Evolutionary conservation across 2,113 vertebrate genomes (phyloP).

Genomic region (Falcunculus frontatus): DNA sequence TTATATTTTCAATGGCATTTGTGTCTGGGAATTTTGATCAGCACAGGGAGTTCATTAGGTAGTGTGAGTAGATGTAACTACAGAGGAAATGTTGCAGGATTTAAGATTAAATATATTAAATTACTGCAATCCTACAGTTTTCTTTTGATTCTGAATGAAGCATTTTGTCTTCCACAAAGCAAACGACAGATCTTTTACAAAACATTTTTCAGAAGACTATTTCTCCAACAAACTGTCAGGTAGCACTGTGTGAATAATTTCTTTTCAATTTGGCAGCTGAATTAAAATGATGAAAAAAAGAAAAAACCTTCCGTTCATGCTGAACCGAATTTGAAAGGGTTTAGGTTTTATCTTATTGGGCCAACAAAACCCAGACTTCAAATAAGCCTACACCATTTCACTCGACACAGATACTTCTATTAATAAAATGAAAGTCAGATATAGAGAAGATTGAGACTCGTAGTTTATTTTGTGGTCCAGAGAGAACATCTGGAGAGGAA

Average conservation of each 20-base stretch:
- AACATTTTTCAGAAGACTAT: constrained; percentile 2
- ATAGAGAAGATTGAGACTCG: neutral
- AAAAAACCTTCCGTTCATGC: neutral
- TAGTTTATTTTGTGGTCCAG: neutral
- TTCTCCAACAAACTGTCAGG: constrained; percentile 4
- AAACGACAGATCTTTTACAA: neutral
- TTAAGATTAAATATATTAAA: neutral
- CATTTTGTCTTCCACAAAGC: neutral
- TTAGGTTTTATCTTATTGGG: neutral
- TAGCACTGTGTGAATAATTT: neutral
- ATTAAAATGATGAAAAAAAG: neutral
- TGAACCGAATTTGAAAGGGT: neutral
- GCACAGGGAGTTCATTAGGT: neutral
- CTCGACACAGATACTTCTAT: neutral
- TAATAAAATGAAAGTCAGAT: neutral
- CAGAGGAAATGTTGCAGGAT: neutral
- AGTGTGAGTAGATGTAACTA: neutral
- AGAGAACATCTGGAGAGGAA: neutral
- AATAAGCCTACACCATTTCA: neutral
- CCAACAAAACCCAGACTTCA: neutral
- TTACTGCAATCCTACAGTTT: neutral
- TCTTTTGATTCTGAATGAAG: neutral
- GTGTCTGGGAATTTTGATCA: neutral
- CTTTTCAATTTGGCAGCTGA: neutral
- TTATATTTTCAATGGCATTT: neutral